Evolutionary conservation across 2,888 invertebrate genomes (phyloP), one percentile per base, ranked within the genome.

Genomic region (Brenthis hecate): DNA sequence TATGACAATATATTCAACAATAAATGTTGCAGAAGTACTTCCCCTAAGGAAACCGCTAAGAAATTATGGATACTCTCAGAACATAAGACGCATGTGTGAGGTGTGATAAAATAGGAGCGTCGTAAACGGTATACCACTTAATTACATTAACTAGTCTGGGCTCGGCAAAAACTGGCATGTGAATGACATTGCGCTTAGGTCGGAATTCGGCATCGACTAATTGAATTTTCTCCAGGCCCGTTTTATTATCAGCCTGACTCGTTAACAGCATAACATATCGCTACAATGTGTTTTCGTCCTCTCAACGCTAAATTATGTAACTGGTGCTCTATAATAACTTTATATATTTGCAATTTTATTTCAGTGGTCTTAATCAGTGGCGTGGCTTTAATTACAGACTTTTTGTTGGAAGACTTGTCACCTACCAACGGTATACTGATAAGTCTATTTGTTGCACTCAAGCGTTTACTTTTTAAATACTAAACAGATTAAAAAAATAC

Each of bases 161-260:
- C 28, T 64, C 43, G 43, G 53, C 63, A 58, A 57, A 64, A 68
- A 68, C 54, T 53, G 63, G 47, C 50, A 58, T 68, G 32, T 47
- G 58, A 54, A 51, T 16, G 57, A 65, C 65, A 57, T 13, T 36
- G 47, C 54, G 64, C 53, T 58, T 19, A 53, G n/a, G 23, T 58
- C 28, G 14, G 53, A 58, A 64, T 68, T 57, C 64, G 58, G 58
- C 48, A 58, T 58, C 23, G 36, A 36, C 63, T 68, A 64, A 68
- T 68, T 64, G 64, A 68, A 68, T 64, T 64, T 64, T 32, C 58
- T 36, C 53, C 56, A 63, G 60, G 56, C 68, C 48, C 58, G 48
- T 64, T 68, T 68, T 58, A 64, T 64, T 68, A 53, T 68, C 53
- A 68, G 53, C 19, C 43, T 56, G 43, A 58, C 57, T 68, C 57